Evolutionary conservation across 2,113 vertebrate genomes (phyloP).

Genomic region (Hemibagrus wyckioides): DNA sequence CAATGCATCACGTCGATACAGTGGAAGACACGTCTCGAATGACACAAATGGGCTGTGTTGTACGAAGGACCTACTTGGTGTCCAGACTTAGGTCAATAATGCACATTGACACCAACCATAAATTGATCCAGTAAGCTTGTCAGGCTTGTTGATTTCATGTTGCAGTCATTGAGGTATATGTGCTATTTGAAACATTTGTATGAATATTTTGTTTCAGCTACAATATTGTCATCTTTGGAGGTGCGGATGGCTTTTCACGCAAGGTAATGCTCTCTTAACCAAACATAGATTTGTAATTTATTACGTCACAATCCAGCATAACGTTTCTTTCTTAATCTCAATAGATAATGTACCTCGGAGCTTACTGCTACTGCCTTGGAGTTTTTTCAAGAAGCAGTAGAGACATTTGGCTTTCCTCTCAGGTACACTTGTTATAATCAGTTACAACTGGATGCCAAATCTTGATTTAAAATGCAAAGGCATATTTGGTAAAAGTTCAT

Average conservation of each 20-base stretch:
- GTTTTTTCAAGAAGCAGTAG: conserved; percentile 34
- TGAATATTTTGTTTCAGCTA: conserved; percentile 2
- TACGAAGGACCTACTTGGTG: not conserved
- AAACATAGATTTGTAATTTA: too few species aligned
- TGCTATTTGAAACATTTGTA: not conserved
- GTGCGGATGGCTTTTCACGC: conserved; percentile 28
- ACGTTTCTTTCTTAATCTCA: too few species aligned
- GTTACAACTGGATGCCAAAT: conserved; percentile 7
- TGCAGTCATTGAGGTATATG: not conserved
- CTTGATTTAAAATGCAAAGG: too few species aligned
- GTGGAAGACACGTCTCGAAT: not conserved
- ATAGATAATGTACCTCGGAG: conserved; percentile 36
- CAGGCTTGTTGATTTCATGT: too few species aligned
- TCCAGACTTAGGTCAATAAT: conserved; percentile 9
- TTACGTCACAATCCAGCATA: too few species aligned
- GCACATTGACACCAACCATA: conserved; percentile 28
- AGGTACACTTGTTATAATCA: conserved; percentile 25
- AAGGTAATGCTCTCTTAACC: too few species aligned
- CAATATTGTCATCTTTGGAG: conserved; percentile 14
- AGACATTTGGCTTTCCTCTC: conserved; percentile 30
- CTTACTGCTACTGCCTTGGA: conserved; percentile 9
- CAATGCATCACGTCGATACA: not conserved
- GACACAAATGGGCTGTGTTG: conserved; percentile 9
- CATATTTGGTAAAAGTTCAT: too few species aligned
- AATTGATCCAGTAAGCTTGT: not conserved